Base-by-base conservation (phyloP, 2,888 invertebrate species). In the Drosophila barbarae region DNA sequence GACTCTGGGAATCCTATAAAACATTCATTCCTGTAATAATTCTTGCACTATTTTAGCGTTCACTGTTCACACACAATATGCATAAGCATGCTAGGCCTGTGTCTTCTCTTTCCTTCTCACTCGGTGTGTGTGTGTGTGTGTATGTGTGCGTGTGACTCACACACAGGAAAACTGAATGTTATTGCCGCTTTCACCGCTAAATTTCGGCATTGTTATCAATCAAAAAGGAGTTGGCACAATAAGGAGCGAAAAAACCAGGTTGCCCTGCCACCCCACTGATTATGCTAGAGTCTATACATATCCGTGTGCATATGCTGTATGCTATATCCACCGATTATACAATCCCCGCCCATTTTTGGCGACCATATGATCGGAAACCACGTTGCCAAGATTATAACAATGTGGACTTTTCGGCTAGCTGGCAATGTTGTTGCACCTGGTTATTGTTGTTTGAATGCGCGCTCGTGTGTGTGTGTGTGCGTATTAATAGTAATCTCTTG, bases 331-430 rank as follows among this genome's bases (percentile, higher is more conserved):
- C 53, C 63, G 74, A 70, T 84, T 79, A 82, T 82, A 84, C 85
- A 79, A 84, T 68, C 70, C 69, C 39, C 61, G 38, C 60, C 47
- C 63, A 70, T 34, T 41, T 47, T 41, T 26, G 30, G 69, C 21
- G 67, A 66, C 69, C 79, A 79, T 82, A 79, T 79, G 79, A 79
- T 79, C 77, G 66, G 54, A 69, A 58, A 79, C 82, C 77, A 79
- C 82, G 82, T 76, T 79, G 79, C 82, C 77, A 82, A 77, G 82
- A 76, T 72, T 79, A 68, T 74, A 50, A 69, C 59, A 39, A 76
- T 69, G 71, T 59, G 64, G 44, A 69, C 51, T 58, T 59, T 42
- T 61, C 51, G 64, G 53, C 60, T 61, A 30, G 53, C 41, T 69
- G 50, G 66, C 58, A 58, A 30, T 64, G 47, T 57, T 69, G 60